Evolutionary conservation across 2,888 invertebrate genomes (phyloP).

Genomic region (Cephus pygmeus): DNA sequence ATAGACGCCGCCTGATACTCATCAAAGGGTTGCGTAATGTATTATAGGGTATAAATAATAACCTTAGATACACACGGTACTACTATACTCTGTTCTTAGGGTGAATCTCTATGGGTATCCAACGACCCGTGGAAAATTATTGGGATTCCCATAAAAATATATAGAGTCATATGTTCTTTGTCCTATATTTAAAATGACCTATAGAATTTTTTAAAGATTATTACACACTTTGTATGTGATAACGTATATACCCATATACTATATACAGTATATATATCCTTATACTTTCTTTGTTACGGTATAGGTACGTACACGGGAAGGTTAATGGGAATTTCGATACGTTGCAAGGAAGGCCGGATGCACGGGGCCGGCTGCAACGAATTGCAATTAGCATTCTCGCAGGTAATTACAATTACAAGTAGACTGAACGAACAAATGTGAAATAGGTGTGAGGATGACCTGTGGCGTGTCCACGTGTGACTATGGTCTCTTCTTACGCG

Average conservation of each 20-base stretch:
- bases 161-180: neutral
- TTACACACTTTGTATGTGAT: neutral
- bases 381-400: slow-evolving; percentile 18
- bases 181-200: neutral
- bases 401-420: slow-evolving; percentile 20
- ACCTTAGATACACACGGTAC: slow-evolving; percentile 35
- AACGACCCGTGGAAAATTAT: neutral
- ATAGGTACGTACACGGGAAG: neutral
- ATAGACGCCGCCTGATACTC: slow-evolving; percentile 17
- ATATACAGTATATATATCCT: neutral
- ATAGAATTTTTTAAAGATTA: neutral
- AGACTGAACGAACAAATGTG: slow-evolving; percentile 15
- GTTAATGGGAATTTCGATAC: slow-evolving; percentile 1
- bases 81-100: neutral
- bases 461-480: neutral
- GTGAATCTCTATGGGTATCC: neutral
- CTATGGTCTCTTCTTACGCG: neutral
- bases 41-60: slow-evolving; percentile 39
- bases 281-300: neutral
- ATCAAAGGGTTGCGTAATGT: slow-evolving; percentile 37
- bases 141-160: neutral
- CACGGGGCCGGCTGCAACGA: slow-evolving; percentile 12
- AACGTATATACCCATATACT: neutral
- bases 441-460: neutral
- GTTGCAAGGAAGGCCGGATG: slow-evolving; percentile 10